Conservation (phyloP, 2,888 invertebrate genomes). For the Ephialtes manifestator region DNA sequence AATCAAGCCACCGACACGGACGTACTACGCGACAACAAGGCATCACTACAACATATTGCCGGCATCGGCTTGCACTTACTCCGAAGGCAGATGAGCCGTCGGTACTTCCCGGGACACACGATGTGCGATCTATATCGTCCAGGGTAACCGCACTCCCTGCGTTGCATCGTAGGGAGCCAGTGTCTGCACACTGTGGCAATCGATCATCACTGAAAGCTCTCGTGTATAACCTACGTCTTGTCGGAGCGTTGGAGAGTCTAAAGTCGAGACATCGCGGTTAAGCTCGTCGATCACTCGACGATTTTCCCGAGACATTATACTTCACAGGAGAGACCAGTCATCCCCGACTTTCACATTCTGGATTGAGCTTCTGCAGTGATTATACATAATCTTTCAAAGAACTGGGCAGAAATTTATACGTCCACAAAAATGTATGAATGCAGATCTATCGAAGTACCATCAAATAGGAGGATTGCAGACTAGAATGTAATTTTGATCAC, state of each 20-base stretch:
- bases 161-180: background rate
- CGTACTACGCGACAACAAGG: conserved; percentile 8
- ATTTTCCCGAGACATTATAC: conserved; percentile 11
- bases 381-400: background rate
- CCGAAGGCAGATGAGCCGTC: conserved; percentile 23
- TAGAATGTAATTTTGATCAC: no score
- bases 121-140: conserved; percentile 15
- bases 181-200: conserved; percentile 3
- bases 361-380: background rate
- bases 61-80: conserved; percentile 17
- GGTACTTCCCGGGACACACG: conserved; percentile 19
- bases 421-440: no score
- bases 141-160: conserved; percentile 17
- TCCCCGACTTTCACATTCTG: background rate
- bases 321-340: background rate
- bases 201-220: conserved; percentile 40
- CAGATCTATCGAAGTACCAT: no score
- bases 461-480: no score
- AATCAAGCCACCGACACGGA: conserved; percentile 1
- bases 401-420: background rate
- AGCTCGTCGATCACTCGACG: conserved; percentile 18
- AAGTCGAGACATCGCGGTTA: conserved; percentile 8
- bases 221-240: background rate
- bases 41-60: conserved; percentile 10
- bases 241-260: background rate